A percentile compares a stretch with the other conserved stretches of the same genome.
phyloP scores from a whole-genome alignment of 2,113 vertebrate species.

The Festucalex cinctus region DNA sequence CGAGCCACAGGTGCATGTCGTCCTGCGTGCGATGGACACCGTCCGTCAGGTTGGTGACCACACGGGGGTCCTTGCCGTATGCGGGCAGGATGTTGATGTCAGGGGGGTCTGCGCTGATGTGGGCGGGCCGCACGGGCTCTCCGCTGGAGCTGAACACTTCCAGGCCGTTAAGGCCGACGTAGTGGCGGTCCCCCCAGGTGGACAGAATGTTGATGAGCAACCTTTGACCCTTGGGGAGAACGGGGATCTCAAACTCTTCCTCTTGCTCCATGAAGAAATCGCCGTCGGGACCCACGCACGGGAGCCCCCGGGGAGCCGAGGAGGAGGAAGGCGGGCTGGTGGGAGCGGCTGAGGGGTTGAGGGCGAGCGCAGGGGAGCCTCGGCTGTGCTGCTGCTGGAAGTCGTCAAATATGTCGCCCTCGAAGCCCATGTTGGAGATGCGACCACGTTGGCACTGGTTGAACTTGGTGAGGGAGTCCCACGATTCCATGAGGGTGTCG shows the following conservation, averaged over 20 bases:
- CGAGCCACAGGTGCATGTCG: slow-evolving; percentile 97
- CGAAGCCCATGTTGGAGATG: slow-evolving; percentile 83
- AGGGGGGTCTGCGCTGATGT: slow-evolving; percentile 82
- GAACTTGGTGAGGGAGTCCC: slow-evolving; percentile 87
- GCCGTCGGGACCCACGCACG: slow-evolving; percentile 55
- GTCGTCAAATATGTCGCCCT: slow-evolving; percentile 90
- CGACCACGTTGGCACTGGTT: slow-evolving; percentile 89
- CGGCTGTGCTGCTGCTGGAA: slow-evolving; percentile 83
- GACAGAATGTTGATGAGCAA: slow-evolving; percentile 84
- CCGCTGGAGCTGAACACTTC: slow-evolving; percentile 90
- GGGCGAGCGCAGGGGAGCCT: slow-evolving; percentile 33
- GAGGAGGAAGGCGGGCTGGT: slow-evolving; percentile 32
- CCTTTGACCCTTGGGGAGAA: slow-evolving; percentile 83
- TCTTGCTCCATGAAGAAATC: slow-evolving; percentile 55
- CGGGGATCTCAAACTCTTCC: slow-evolving; percentile 87
- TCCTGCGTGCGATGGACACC: slow-evolving; percentile 92
- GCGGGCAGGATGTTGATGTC: slow-evolving; percentile 91
- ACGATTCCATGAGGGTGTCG: slow-evolving; percentile 82
- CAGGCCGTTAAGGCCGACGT: slow-evolving; percentile 91
- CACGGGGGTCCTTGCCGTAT: slow-evolving; percentile 84
- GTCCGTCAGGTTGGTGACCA: slow-evolving; percentile 84
- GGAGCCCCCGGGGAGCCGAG: slow-evolving; percentile 38
- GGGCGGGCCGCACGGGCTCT: slow-evolving; percentile 75
- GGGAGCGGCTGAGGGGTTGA: slow-evolving; percentile 24
- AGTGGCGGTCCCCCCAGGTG: slow-evolving; percentile 97